Evolutionary conservation across 1,140 invertebrate genomes (phyloP), one percentile per base, ranked within the genome.

Genomic region (Leptinotarsa texana): DNA sequence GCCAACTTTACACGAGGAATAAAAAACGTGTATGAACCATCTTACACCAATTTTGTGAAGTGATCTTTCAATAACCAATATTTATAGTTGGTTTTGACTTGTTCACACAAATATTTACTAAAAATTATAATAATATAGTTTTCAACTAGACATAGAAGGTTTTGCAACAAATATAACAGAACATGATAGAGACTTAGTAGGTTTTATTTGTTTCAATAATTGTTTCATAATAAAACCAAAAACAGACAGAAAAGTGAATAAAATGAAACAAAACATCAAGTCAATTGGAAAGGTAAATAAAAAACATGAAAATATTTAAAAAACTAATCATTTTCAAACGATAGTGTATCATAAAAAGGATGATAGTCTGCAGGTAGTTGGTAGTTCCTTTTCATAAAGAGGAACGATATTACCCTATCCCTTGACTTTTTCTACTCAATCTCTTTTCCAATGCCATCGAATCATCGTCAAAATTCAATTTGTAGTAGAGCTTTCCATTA

Each of bases 281-380:
- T 33, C 27, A 62, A 62, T 62, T n/a, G 18, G 13, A 62, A 62
- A 11, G 18, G 17, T 62, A 62, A 62, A 62, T 62, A 62, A n/a
- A 13, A n/a, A 62, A 62, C 4, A 62, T 62, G 57, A 62, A n/a
- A 62, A 11, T 62, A 62, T 62, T 33, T 33, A 33, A 33, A 33
- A 33, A 33, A 33, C 17, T 6, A 62, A 62, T 21, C 57, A n/a
- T 62, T 17, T 62, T 62, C 57, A 62, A 62, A 62, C 13, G 57
- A 15, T 62, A 62, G 57, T 17, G 57, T 62, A 62, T 62, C 57
- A 62, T 62, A 62, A 62, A 62, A 62, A 62, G 17, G 57, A 62
- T 62, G 57, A n/a, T 62, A 62, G 57, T 62, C 57, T 21, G 18
- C 57, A 62, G 57, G 57, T 62, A 66, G 8, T 24, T n/a, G 63